Percentiles rank a stretch among this genome's conserved stretches.
These are phyloP conservation scores for Diglossa brunneiventris DNA, from an alignment of 2,113 vertebrate genomes.

Conservation along the genomic window DNA sequence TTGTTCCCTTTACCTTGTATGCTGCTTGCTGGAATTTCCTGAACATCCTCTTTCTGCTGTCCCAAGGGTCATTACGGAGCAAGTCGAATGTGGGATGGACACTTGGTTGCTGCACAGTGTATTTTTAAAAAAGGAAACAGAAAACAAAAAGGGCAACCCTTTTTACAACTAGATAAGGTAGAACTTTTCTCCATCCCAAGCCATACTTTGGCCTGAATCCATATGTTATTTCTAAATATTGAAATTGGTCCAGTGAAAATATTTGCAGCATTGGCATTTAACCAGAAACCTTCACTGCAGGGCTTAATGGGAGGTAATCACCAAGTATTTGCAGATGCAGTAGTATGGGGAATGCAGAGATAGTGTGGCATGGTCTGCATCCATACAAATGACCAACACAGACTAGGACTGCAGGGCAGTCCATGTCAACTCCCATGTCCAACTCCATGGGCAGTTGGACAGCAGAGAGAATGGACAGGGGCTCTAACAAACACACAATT, in stretches of 20 bases:
- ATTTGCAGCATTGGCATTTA: not conserved
- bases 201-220: not conserved
- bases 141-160: not conserved
- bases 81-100: constrained; percentile 77
- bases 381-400: not conserved
- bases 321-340: not conserved
- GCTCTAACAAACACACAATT: not conserved
- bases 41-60: constrained; percentile 69
- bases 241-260: not conserved
- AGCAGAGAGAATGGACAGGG: not conserved
- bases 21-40: constrained; percentile 84
- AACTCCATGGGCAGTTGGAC: not conserved
- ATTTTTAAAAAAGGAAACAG: not conserved
- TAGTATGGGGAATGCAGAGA: not conserved
- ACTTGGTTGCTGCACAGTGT: not conserved
- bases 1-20: constrained; percentile 79
- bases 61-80: constrained; percentile 75
- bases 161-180: not conserved
- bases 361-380: not conserved
- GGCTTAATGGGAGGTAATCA: not conserved
- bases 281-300: not conserved
- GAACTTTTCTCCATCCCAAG: not conserved
- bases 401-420: not conserved
- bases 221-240: not conserved
- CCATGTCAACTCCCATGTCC: no score